Base-by-base conservation (phyloP, 2,888 invertebrate genomes). In the Mimas tiliae region DNA sequence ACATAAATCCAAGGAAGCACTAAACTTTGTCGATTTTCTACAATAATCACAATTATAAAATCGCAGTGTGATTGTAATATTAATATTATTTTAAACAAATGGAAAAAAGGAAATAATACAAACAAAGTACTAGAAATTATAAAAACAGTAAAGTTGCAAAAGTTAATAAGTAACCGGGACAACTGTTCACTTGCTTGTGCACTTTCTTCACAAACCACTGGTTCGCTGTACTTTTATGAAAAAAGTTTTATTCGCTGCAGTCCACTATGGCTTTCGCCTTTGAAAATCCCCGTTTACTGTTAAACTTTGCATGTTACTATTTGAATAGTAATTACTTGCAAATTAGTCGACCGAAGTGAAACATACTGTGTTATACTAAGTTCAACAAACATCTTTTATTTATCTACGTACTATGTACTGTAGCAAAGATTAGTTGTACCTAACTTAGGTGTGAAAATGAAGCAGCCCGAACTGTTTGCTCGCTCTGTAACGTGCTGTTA, bases 221-320 rank as follows among this genome's bases (percentile, higher is more conserved):
- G 84, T 81, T 83, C 84, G 83, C 78, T 82, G 85, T 86, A 87
- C 88, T 91, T 90, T 91, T 92, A 92, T 92, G 91, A 91, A 91
- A 91, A 91, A 92, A 93, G 86, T 92, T 92, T 89, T 79, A 66
- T 82, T 74, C 83, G 84, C 83, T 88, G 88, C 89, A 88, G 83
- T 89, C 76, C 69, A 78, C 81, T 79, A 80, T 81, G 76, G 79
- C 75, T 78, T 78, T 74, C 77, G 77, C 77, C 80, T 83, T 77
- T 81, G 75, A 75, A 84, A 84, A 85, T 83, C 85, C 76, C 75
- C 75, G 71, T 79, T 82, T 70, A 74, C 79, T 71, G 74, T 76
- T 79, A 81, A 82, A 82, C 76, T 75, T 73, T 68, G 65, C 66
- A 65, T 52, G 33, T 66, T 45, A 63, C 62, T 63, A 19, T 52